Evolutionary conservation across 2,797 vertebrate genomes (phyloP).

Genomic region (Mus minutoides): DNA sequence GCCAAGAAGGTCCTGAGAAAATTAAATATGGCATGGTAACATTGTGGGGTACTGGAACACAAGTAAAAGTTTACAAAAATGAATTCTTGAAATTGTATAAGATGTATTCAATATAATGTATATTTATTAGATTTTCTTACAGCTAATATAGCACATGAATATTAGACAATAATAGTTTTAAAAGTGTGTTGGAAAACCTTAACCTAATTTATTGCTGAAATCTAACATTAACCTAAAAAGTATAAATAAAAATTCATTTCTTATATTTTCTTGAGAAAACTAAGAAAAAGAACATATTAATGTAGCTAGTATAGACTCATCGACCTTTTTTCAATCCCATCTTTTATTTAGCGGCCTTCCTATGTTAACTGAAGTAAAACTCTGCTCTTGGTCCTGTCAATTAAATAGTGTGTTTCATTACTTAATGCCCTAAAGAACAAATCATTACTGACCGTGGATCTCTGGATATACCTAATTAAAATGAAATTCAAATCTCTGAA

Average conservation of each 20-base stretch:
- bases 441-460: background rate
- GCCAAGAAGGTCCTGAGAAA: background rate
- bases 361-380: conserved; percentile 9
- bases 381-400: background rate
- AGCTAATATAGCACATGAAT: background rate
- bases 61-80: background rate
- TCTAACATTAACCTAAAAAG: background rate
- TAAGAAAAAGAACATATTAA: background rate
- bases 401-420: background rate
- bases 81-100: background rate
- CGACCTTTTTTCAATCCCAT: background rate
- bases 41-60: background rate
- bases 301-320: background rate
- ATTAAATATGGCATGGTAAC: background rate
- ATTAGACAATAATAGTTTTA: background rate
- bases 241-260: conserved; percentile 3
- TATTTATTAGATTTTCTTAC: background rate
- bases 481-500: conserved; percentile 42
- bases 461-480: conserved; percentile 32
- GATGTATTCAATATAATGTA: background rate
- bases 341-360: background rate
- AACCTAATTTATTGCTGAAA: background rate
- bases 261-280: background rate
- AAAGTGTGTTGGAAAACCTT: background rate
- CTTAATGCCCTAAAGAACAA: background rate